Conservation (phyloP, 2,113 vertebrate genomes). For the Pica pica region DNA sequence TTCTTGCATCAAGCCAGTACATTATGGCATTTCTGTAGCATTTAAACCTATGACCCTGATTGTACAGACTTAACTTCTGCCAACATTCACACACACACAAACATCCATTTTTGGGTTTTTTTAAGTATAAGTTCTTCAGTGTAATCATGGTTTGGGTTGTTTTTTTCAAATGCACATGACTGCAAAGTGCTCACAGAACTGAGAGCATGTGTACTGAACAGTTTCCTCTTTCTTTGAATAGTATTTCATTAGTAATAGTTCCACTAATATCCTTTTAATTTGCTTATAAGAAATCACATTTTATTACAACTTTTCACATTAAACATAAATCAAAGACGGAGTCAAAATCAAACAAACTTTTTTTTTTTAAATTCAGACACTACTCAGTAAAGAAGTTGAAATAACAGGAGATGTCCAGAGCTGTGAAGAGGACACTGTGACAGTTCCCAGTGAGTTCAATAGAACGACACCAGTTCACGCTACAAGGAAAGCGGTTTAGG, state of each 20-base stretch:
- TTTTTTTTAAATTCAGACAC: not conserved
- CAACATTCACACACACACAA: not conserved
- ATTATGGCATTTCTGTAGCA: not conserved
- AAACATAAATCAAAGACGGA: not conserved
- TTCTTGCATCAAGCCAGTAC: not conserved
- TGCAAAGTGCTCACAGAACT: not conserved
- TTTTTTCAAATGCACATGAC: not conserved
- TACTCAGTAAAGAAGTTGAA: not conserved
- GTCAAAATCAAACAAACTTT: not conserved
- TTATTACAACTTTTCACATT: not conserved
- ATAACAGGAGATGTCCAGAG: not conserved
- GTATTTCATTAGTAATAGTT: not conserved
- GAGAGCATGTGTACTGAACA: not conserved
- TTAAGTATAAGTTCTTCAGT: not conserved
- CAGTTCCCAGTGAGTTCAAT: not conserved
- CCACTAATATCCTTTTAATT: not conserved
- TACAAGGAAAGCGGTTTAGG: not conserved
- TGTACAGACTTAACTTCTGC: not conserved
- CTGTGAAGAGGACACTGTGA: not conserved
- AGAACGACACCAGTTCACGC: not conserved
- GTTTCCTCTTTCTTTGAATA: not conserved
- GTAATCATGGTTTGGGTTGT: not conserved
- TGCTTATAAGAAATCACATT: not conserved
- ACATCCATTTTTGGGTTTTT: not conserved
- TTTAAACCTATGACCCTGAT: not conserved